phyloP scores from a whole-genome alignment of 92 coral and sea anemone species.

The Palythoa grandis region DNA sequence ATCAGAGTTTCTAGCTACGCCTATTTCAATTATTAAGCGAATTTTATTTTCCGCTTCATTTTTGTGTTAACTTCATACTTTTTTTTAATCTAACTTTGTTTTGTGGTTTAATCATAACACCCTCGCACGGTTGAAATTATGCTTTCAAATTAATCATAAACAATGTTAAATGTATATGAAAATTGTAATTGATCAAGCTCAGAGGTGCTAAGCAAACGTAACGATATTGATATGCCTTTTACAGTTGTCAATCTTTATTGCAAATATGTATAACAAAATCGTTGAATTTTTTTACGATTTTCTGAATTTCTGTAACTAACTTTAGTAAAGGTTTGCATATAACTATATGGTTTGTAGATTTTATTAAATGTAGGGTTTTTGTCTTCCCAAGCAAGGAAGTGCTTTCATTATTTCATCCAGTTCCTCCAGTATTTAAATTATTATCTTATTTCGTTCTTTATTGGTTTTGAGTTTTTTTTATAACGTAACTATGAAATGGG shows the following conservation, averaged over 20 bases:
- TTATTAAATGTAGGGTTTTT: background rate
- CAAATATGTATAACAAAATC: background rate
- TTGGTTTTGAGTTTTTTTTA: background rate
- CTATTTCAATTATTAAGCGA: constrained; percentile 4
- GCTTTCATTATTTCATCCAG: constrained; percentile 24
- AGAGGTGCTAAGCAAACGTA: background rate
- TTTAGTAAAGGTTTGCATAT: background rate
- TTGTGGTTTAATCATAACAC: constrained; percentile 20
- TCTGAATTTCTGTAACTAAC: background rate
- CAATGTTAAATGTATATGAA: constrained; percentile 21
- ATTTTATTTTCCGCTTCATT: background rate
- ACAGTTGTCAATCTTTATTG: background rate
- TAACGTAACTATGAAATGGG: background rate
- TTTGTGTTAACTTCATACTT: constrained; percentile 3
- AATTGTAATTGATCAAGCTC: background rate
- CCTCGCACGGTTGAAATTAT: background rate
- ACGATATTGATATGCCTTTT: background rate
- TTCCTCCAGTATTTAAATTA: background rate
- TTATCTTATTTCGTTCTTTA: constrained; percentile 6
- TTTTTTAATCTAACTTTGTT: constrained; percentile 1
- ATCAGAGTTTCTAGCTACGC: constrained; percentile 8
- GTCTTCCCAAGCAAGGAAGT: constrained; percentile 2
- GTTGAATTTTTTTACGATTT: background rate
- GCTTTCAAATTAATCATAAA: constrained; percentile 7
- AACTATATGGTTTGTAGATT: background rate